Evolutionary conservation across 1,140 invertebrate species (phyloP).

Genomic region (Caenorhabditis inopinata): DNA sequence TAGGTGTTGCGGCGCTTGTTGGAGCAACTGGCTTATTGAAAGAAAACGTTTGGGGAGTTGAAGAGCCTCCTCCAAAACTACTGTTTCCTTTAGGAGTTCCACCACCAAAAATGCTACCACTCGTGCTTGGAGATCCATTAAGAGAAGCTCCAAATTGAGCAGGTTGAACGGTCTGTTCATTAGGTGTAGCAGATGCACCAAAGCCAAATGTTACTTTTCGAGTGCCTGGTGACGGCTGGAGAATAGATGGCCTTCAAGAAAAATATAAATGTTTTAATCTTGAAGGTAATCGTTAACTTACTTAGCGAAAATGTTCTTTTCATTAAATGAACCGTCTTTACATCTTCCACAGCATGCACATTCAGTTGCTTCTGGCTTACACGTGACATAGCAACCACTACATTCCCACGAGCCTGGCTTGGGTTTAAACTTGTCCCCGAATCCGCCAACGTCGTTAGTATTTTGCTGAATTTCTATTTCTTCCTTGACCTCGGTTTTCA

Average conservation of each 20-base stretch:
- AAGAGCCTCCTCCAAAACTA: neutral
- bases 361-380: neutral
- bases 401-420: neutral
- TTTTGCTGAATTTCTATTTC: neutral
- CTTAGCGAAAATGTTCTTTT: neutral
- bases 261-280: neutral
- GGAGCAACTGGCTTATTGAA: neutral
- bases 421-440: constrained; percentile 13
- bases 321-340: neutral
- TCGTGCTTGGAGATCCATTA: neutral
- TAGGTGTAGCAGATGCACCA: neutral
- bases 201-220: constrained; percentile 2
- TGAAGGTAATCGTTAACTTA: neutral
- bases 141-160: neutral
- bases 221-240: neutral
- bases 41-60: neutral
- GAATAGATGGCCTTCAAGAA: neutral
- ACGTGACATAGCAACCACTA: neutral
- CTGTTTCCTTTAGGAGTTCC: constrained; percentile 1
- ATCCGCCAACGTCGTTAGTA: neutral
- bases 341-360: neutral
- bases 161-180: neutral
- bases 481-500: neutral
- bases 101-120: neutral
- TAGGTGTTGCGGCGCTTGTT: neutral